Conservation (phyloP, 1,140 invertebrate species). For the Pseudomyrmex sp. region DNA sequence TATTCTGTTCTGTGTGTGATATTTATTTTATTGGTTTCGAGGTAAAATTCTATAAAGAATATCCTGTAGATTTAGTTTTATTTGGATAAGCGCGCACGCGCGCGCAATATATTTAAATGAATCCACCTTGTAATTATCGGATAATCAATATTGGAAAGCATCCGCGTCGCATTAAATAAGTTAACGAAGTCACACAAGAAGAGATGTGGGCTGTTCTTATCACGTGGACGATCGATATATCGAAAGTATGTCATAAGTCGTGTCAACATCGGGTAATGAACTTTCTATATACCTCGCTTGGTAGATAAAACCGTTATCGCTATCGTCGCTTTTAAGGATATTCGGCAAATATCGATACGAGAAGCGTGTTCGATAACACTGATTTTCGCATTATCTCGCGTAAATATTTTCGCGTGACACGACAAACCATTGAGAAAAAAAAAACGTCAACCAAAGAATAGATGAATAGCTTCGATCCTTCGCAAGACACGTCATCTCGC, state of each 20-base stretch:
- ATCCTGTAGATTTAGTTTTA: too few relatives aligned
- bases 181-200: background rate
- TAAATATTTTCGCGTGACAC: background rate
- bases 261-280: conserved; percentile 2
- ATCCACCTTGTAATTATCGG: background rate
- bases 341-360: background rate
- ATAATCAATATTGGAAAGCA: conserved; percentile 4
- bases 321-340: background rate
- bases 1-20: background rate
- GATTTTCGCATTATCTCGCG: background rate
- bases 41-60: too few relatives aligned
- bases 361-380: background rate
- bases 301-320: background rate
- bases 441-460: background rate
- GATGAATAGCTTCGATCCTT: conserved; percentile 14
- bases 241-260: background rate
- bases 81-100: too few relatives aligned
- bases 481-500: conserved; percentile 1
- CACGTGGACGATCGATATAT: conserved; percentile 2
- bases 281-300: background rate
- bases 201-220: background rate
- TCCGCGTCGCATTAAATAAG: conserved; percentile 11
- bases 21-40: background rate
- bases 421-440: background rate
- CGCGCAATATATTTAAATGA: background rate